Conservation (phyloP, 35 echinoderm and acorn worm species). For the Anneissia japonica region DNA sequence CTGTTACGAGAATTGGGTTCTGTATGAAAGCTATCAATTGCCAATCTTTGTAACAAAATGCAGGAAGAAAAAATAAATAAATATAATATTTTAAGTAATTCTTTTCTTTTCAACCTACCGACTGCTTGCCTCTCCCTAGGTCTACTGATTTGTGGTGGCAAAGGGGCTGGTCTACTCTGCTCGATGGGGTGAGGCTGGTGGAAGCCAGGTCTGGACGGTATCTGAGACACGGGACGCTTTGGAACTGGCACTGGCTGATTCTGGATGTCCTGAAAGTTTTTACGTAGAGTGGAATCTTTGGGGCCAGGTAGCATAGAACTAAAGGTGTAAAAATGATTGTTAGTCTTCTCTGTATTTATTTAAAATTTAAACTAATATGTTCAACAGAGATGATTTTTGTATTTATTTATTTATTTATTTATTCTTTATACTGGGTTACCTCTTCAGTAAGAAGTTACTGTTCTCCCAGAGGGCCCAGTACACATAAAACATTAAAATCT, state of each 20-base stretch:
- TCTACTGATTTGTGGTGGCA: background rate
- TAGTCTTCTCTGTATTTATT: background rate
- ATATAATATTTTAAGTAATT: too few relatives aligned
- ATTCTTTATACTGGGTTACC: too few relatives aligned
- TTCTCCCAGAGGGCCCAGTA: too few relatives aligned
- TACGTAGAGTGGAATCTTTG: conserved; percentile 83
- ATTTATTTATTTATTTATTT: too few relatives aligned
- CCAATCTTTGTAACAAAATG: background rate
- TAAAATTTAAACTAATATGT: background rate
- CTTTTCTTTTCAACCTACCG: background rate
- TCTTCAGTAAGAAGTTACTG: too few relatives aligned
- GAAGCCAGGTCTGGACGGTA: background rate
- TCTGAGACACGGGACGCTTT: background rate
- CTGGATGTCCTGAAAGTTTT: conserved; percentile 88
- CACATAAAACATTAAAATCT: too few relatives aligned
- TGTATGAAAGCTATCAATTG: background rate
- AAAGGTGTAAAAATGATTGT: background rate
- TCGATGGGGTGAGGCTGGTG: background rate
- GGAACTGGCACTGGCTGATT: conserved; percentile 12
- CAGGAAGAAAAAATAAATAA: background rate
- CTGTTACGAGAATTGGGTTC: too few relatives aligned
- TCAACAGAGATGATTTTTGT: too few relatives aligned
- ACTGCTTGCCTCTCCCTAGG: background rate
- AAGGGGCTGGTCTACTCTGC: background rate
- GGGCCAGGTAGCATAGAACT: conserved; percentile 93